A percentile compares a stretch with the other conserved stretches of the same genome.
Evolutionary conservation across 2,113 vertebrate species (phyloP).

Genomic region (Vulpes vulpes): DNA sequence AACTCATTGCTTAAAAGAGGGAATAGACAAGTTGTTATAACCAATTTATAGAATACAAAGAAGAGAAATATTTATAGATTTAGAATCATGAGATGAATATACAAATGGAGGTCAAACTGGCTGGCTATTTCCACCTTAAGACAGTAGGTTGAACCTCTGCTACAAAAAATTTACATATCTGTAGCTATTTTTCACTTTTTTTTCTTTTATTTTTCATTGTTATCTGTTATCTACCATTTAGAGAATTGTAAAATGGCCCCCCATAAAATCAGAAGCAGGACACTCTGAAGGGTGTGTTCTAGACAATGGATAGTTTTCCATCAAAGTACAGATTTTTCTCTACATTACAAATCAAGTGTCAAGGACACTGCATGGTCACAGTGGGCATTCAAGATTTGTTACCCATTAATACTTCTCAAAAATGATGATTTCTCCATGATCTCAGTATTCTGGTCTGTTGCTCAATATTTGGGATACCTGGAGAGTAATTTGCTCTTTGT

Average conservation of each 20-base stretch:
- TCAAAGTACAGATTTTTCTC: neutral
- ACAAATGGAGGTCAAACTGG: neutral
- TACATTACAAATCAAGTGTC: neutral
- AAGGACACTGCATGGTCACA: neutral
- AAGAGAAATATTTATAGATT: neutral
- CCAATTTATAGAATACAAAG: neutral
- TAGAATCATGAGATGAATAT: neutral
- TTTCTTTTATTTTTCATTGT: neutral
- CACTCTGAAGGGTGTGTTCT: neutral
- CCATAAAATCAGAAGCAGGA: neutral
- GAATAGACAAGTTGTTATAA: neutral
- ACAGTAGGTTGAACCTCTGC: neutral
- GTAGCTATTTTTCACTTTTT: neutral
- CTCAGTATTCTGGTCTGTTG: neutral
- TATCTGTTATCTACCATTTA: neutral
- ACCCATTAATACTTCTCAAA: neutral
- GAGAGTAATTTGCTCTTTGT: neutral
- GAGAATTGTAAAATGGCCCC: neutral
- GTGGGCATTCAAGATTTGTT: neutral
- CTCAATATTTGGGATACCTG: neutral
- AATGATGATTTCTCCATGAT: neutral
- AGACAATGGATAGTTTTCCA: neutral
- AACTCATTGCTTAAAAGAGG: neutral
- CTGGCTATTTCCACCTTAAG: neutral
- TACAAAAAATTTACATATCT: neutral